A percentile compares a stretch with the other conserved stretches of the same genome.
These are phyloP conservation scores for Neuroscelio doddi DNA, from an alignment of 2,888 invertebrate genomes.

Conservation along the genomic window DNA sequence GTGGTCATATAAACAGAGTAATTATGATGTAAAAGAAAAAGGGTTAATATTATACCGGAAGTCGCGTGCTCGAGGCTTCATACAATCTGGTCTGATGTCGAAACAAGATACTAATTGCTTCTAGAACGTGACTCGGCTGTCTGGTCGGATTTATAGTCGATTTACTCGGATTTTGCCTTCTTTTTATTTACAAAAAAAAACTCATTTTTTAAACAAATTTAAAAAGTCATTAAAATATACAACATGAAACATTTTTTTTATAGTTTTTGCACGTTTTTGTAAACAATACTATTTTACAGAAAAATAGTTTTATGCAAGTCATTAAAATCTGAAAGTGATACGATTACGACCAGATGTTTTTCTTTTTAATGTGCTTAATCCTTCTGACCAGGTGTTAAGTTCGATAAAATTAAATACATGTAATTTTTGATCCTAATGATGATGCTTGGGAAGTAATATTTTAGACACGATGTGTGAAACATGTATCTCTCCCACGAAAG, in stretches of 20 bases:
- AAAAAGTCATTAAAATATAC: too few relatives aligned
- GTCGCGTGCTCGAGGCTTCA: slow-evolving; percentile 58
- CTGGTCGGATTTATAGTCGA: slow-evolving; percentile 45
- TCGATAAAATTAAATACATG: slow-evolving; percentile 8
- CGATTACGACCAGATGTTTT: neutral
- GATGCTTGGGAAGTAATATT: neutral
- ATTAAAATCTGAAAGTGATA: too few relatives aligned
- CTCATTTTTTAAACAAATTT: too few relatives aligned
- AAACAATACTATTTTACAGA: too few relatives aligned
- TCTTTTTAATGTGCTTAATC: slow-evolving; percentile 1
- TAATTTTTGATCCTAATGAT: slow-evolving; percentile 9
- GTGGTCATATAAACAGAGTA: slow-evolving; percentile 26
- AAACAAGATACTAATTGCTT: slow-evolving; percentile 57
- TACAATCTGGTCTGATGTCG: slow-evolving; percentile 53
- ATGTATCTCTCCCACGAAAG: neutral
- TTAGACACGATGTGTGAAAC: neutral
- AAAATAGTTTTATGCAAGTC: too few relatives aligned
- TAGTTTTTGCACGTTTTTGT: too few relatives aligned
- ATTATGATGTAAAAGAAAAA: slow-evolving; percentile 38
- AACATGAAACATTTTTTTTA: too few relatives aligned
- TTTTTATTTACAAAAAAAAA: too few relatives aligned
- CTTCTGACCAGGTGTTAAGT: slow-evolving; percentile 13
- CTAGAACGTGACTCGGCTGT: slow-evolving; percentile 22
- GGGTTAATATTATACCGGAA: slow-evolving; percentile 60
- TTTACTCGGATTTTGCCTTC: too few relatives aligned